These are phyloP conservation scores for Cryptotis parvus DNA, from an alignment of 2,113 vertebrate species.

Conservation along the genomic window DNA sequence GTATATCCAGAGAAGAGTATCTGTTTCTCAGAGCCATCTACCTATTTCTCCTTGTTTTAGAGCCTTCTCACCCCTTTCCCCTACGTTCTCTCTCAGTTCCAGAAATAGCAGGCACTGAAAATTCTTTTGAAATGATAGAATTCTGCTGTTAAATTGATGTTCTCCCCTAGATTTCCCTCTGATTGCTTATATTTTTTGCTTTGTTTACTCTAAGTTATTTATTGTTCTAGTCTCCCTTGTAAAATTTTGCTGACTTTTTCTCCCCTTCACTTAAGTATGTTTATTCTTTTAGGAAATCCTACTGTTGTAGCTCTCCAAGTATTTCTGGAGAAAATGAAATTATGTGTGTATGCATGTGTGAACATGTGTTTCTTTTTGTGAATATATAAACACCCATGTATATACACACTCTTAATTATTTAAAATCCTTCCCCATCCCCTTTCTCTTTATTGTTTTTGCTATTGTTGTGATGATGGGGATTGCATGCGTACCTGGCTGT, in stretches of 20 bases:
- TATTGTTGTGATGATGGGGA: no score
- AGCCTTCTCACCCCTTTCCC: not conserved
- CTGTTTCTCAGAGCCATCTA: constrained; percentile 40
- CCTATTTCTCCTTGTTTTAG: not conserved
- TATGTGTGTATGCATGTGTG: constrained; percentile 11
- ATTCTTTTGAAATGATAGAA: constrained; percentile 4
- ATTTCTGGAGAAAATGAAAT: constrained; percentile 25
- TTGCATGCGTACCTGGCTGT: no score
- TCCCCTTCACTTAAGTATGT: constrained; percentile 12
- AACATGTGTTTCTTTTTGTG: constrained; percentile 1
- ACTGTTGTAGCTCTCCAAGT: constrained; percentile 2
- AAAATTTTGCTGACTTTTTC: constrained; percentile 17
- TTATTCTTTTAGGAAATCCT: constrained; percentile 27
- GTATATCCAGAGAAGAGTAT: not conserved
- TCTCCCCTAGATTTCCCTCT: constrained; percentile 16
- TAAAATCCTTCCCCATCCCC: not conserved
- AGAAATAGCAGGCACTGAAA: not conserved
- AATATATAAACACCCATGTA: no score
- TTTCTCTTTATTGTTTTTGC: no score
- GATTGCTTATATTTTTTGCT: constrained; percentile 26
- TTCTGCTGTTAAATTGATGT: constrained; percentile 23
- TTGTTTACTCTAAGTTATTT: constrained; percentile 8
- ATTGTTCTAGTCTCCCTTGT: constrained; percentile 6
- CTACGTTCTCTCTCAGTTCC: not conserved
- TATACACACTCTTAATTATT: no score